Base-by-base conservation (phyloP, 2,113 vertebrate species). In the Chrysemys picta region DNA sequence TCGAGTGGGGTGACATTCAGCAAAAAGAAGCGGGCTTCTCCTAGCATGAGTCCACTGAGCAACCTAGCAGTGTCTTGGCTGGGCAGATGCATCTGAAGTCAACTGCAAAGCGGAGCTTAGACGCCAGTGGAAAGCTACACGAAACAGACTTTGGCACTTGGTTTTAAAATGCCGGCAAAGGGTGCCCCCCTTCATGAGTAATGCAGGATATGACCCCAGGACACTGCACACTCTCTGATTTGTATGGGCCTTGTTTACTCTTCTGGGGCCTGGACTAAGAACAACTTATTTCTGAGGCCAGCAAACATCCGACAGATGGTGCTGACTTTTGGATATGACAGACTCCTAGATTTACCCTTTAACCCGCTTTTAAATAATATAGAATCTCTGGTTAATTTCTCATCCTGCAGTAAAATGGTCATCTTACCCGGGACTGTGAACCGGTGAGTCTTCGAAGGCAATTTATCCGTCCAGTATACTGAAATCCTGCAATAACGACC, bases 381-480 rank as follows among this genome's bases (percentile, higher is more conserved):
- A 13, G 72, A 76, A 7, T 78, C 22, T 24, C 42, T 78, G 42
- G 22, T 78, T 78, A 16, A 47, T 78, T 27, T 47, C 38, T 25
- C 42, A 6, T 47, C 75, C 8, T 14, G 13, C 38, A 21, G 35
- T 31, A 24, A 35, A n/a, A 29, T 38, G 12, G 35, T 35, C 52
- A 29, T 24, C 49, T 52, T 53, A 96, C 97, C 87, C 1, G 97
- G 97, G 22, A 94, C 35, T 0, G 96, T 98, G 89, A 88, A 27
- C 4, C 76, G 56, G 14, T 93, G 93, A 3, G 93, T 89, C 2
- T 92, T 85, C 42, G 94, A 42, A 0, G 90, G 93, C 56, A 97
- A 89, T 49, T 95, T 93, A 81, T 97, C 96, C 0, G 91, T 94
- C 97, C 97, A 98, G 54, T 98, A 97, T 31, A 97, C 93, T 0